Evolutionary conservation across 2,113 vertebrate genomes (phyloP).

Genomic region (Piprites chloris): DNA sequence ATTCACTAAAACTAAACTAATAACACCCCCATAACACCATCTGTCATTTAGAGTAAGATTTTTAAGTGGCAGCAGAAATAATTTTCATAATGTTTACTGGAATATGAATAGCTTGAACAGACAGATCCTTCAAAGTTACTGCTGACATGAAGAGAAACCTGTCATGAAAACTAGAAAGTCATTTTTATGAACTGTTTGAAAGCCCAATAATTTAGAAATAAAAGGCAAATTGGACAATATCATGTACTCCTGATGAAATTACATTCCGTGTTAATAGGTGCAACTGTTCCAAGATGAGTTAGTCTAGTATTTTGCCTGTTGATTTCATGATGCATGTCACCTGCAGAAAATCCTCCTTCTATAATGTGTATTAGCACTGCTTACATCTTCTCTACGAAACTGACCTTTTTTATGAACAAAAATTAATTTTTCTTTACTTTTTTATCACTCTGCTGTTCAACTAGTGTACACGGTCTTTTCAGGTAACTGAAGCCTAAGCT

Average conservation of each 20-base stretch:
- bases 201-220: neutral
- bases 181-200: neutral
- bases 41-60: slow-evolving; percentile 31
- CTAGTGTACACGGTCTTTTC: neutral
- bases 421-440: neutral
- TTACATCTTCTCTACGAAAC: neutral
- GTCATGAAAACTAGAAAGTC: neutral
- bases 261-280: neutral
- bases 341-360: neutral
- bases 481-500: neutral
- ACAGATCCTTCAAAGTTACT: slow-evolving; percentile 19
- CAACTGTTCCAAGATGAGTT: neutral
- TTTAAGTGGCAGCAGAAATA: slow-evolving; percentile 40
- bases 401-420: neutral
- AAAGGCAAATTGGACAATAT: neutral
- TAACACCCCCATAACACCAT: slow-evolving; percentile 33
- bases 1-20: slow-evolving; percentile 49
- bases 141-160: neutral
- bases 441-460: neutral
- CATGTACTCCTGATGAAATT: neutral
- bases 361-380: neutral
- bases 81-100: slow-evolving; percentile 18
- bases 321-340: neutral
- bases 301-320: neutral
- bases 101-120: slow-evolving; percentile 25